Percentiles rank a stretch among this genome's conserved stretches.
These are phyloP conservation scores for Zeugodacus cucurbitae DNA, from an alignment of 1,140 invertebrate genomes.

Conservation along the genomic window DNA sequence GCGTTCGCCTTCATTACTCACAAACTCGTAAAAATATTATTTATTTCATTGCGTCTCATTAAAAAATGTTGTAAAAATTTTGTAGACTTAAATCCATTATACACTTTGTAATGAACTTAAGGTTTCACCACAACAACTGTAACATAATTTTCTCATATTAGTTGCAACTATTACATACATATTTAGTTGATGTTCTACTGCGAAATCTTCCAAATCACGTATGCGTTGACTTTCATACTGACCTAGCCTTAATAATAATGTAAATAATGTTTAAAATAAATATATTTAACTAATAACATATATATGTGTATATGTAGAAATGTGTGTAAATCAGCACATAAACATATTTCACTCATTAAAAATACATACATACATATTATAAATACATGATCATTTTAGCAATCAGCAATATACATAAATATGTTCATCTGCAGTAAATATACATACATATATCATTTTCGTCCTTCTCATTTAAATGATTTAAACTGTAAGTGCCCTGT, in stretches of 20 bases:
- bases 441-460: not conserved
- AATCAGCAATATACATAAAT: not conserved
- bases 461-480: conserved; percentile 14
- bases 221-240: conserved; percentile 29
- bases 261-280: conserved; percentile 12
- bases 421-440: not conserved
- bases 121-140: conserved; percentile 18
- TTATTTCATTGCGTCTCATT: conserved; percentile 27
- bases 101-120: not conserved
- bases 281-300: not conserved
- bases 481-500: conserved; percentile 2
- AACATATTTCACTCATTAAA: conserved; percentile 5
- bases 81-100: not conserved
- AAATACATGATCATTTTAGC: conserved; percentile 11
- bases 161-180: not conserved
- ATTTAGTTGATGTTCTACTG: not conserved
- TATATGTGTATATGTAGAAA: too few species aligned
- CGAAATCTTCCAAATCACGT: conserved; percentile 17
- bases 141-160: not conserved
- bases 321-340: not conserved
- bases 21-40: not conserved
- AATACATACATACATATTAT: not conserved
- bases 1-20: not conserved
- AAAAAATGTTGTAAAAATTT: not conserved
- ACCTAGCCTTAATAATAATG: conserved; percentile 27